phyloP scores from a whole-genome alignment of 2,888 invertebrate species.

The Lasioglossum marginatum region DNA sequence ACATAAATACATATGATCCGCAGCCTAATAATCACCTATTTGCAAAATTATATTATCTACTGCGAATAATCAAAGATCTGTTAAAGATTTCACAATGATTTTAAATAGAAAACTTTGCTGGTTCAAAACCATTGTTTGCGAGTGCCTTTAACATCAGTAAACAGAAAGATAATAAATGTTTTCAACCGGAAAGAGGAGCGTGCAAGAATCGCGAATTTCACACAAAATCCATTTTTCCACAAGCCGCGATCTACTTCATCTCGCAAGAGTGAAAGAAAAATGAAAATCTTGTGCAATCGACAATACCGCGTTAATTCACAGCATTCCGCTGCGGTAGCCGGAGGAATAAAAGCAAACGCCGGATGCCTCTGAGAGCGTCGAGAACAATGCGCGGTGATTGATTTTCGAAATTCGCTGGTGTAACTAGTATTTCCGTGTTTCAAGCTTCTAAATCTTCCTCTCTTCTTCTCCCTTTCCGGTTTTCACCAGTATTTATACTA shows the following conservation, averaged over 20 bases:
- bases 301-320: slow-evolving; percentile 20
- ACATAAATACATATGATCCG: no score
- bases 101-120: no score
- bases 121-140: not conserved
- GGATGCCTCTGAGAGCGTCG: not conserved
- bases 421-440: slow-evolving; percentile 32
- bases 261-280: not conserved
- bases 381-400: slow-evolving; percentile 51
- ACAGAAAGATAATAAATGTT: not conserved
- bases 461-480: not conserved
- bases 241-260: not conserved
- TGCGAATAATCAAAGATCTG: no score
- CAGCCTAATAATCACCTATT: no score
- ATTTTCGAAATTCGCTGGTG: slow-evolving; percentile 47
- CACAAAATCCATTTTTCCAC: not conserved
- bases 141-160: not conserved
- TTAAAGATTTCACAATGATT: no score
- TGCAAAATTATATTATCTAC: no score
- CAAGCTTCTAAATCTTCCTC: slow-evolving; percentile 28
- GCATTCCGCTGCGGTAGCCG: slow-evolving; percentile 8
- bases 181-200: not conserved
- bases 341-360: slow-evolving; percentile 33
- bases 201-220: not conserved
- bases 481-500: slow-evolving; percentile 5
- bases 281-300: slow-evolving; percentile 12